These are phyloP conservation scores for Girardinichthys multiradiatus DNA, from an alignment of 2,113 vertebrate species.

Conservation along the genomic window DNA sequence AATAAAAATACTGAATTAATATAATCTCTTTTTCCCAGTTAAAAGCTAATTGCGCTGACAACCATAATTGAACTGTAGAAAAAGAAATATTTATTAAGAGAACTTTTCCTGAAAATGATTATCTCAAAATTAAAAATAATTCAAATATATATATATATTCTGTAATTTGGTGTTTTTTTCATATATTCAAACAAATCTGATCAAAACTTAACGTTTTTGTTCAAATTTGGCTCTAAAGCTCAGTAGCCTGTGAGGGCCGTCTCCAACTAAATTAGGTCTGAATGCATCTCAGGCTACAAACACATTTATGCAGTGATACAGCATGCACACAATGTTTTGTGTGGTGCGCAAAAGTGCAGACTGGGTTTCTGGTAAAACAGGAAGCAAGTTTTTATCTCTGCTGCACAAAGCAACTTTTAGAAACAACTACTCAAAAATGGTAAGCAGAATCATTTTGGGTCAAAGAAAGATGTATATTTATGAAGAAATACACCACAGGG, in stretches of 20 bases:
- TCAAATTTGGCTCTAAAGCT: background rate
- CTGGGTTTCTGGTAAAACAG: constrained; percentile 71
- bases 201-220: constrained; percentile 37
- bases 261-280: constrained; percentile 22
- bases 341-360: constrained; percentile 51
- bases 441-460: constrained; percentile 15
- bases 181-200: constrained; percentile 13
- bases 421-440: constrained; percentile 33
- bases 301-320: constrained; percentile 34
- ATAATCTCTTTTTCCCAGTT: background rate
- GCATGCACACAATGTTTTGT: constrained; percentile 31
- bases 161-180: constrained; percentile 25
- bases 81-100: background rate
- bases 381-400: constrained; percentile 69
- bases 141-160: constrained; percentile 16
- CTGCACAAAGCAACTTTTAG: constrained; percentile 56
- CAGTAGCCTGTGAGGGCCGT: constrained; percentile 9
- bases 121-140: background rate
- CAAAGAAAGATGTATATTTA: background rate
- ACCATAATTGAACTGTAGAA: background rate
- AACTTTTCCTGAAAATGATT: background rate
- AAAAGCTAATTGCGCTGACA: background rate
- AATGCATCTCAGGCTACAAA: constrained; percentile 25
- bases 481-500: constrained; percentile 1
- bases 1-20: background rate